phyloP scores from a whole-genome alignment of 2,113 vertebrate genomes.

The Lasiurus cinereus region DNA sequence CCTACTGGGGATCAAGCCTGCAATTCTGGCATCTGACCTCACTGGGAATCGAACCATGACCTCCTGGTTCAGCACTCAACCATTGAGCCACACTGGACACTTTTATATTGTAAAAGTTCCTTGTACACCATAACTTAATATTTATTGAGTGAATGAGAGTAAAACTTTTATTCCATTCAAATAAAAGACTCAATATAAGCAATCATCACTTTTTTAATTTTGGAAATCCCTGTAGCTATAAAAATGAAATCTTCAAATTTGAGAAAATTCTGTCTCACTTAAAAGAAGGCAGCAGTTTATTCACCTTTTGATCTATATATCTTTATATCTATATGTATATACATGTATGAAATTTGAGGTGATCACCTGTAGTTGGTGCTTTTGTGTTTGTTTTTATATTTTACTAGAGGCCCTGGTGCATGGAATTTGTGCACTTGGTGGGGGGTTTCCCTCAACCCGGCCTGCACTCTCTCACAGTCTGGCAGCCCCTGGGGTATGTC shows the following conservation, averaged over 20 bases:
- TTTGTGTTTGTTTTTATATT: conserved; percentile 18
- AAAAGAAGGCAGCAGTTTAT: neutral
- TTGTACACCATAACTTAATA: conserved; percentile 18
- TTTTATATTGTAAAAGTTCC: conserved; percentile 18
- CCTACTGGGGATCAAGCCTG: too few relatives aligned
- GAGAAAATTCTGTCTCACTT: conserved; percentile 26
- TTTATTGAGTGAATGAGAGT: neutral
- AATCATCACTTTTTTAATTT: conserved; percentile 37
- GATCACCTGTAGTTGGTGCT: neutral
- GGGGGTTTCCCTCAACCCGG: too few relatives aligned
- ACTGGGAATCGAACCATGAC: too few relatives aligned
- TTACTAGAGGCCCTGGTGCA: neutral
- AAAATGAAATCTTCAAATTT: conserved; percentile 53
- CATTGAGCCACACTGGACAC: too few relatives aligned
- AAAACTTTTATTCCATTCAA: conserved; percentile 39
- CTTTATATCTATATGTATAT: neutral
- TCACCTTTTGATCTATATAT: too few relatives aligned
- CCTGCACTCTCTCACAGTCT: too few relatives aligned
- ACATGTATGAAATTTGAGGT: neutral
- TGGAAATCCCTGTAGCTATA: conserved; percentile 21
- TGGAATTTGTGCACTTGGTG: too few relatives aligned
- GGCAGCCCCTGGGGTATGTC: too few relatives aligned
- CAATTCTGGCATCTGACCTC: too few relatives aligned
- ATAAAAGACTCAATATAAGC: conserved; percentile 27
- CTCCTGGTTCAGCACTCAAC: too few relatives aligned